phyloP scores from a whole-genome alignment of 2,888 invertebrate species.

The Branchinecta sandiegonensis region DNA sequence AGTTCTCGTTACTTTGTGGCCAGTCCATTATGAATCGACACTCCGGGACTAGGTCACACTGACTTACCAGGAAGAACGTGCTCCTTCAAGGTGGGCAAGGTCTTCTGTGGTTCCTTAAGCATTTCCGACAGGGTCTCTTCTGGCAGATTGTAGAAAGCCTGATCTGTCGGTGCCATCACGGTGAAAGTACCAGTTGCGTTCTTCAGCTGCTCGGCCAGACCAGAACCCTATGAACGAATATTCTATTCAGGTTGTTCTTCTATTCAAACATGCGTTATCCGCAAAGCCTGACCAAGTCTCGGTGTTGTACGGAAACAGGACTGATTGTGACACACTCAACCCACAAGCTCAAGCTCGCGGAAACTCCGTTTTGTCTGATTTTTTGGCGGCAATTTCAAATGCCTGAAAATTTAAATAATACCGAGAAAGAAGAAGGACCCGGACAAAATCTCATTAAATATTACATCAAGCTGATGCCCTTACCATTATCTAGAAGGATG shows the following conservation, averaged over 20 bases:
- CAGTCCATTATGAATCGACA: conserved; percentile 22
- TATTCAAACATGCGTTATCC: conserved; percentile 31
- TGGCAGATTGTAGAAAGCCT: conserved; percentile 40
- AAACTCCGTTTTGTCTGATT: too few relatives aligned
- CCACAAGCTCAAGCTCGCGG: too few relatives aligned
- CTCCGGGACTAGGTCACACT: conserved; percentile 20
- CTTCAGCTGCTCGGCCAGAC: conserved; percentile 38
- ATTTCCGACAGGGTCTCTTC: conserved; percentile 38
- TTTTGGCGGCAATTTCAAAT: too few relatives aligned
- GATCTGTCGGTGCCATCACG: conserved; percentile 44
- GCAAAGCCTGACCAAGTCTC: conserved; percentile 28
- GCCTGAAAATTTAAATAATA: too few relatives aligned
- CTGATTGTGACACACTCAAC: too few relatives aligned
- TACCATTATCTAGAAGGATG: too few relatives aligned
- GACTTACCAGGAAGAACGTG: conserved; percentile 41
- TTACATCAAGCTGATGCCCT: too few relatives aligned
- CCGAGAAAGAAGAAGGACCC: too few relatives aligned
- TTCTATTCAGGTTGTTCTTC: neutral
- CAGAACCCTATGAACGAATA: conserved; percentile 34
- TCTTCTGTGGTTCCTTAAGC: conserved; percentile 38
- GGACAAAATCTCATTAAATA: too few relatives aligned
- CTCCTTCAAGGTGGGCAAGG: conserved; percentile 38
- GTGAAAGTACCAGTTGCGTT: conserved; percentile 40
- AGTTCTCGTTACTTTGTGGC: conserved; percentile 20
- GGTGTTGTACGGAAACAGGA: too few relatives aligned